These are phyloP conservation scores for Dissostichus mawsoni DNA, from an alignment of 2,113 vertebrate species.

Conservation along the genomic window DNA sequence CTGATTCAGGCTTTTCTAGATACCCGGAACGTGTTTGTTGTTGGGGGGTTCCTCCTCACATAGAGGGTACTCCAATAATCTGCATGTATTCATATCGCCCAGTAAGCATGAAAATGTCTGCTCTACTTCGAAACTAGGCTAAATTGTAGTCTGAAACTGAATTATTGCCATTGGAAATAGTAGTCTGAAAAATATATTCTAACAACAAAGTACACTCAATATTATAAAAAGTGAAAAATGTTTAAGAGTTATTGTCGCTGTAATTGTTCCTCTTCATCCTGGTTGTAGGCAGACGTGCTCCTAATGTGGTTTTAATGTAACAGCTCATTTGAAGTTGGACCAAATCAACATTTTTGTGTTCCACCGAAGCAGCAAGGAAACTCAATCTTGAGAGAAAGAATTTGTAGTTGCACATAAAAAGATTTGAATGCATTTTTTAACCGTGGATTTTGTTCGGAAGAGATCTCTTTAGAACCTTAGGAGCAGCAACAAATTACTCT, in stretches of 20 bases:
- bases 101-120: neutral
- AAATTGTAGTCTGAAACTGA: neutral
- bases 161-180: slow-evolving; percentile 7
- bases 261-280: neutral
- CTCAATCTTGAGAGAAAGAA: too few species aligned
- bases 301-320: slow-evolving; percentile 18
- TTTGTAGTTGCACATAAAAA: neutral
- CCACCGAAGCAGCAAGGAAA: neutral
- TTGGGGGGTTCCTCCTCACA: slow-evolving; percentile 32
- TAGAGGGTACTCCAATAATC: slow-evolving; percentile 11
- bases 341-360: slow-evolving; percentile 14
- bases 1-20: slow-evolving; percentile 68
- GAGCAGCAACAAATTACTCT: neutral
- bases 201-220: neutral
- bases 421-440: too few species aligned
- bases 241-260: too few species aligned
- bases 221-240: too few species aligned
- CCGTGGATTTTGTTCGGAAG: neutral
- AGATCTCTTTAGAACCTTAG: neutral
- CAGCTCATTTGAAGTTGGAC: neutral
- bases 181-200: neutral
- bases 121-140: neutral
- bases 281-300: neutral
- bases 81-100: neutral
- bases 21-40: slow-evolving; percentile 14